Conservation (phyloP, 2,797 vertebrate genomes). For the Chelon auratus region DNA sequence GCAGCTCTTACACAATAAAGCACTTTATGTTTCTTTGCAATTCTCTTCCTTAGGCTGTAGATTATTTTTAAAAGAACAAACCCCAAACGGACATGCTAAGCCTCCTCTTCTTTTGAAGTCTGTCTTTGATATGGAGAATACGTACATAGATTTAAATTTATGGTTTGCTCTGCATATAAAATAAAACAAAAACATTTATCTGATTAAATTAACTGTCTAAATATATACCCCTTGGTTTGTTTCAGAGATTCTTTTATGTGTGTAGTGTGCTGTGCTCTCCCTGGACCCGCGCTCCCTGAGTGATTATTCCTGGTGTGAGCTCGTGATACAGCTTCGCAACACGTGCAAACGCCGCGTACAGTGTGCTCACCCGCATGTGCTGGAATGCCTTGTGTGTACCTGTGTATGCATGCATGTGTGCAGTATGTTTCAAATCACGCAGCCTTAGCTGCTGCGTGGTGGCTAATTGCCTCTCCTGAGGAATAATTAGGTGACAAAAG, state of each 20-base stretch:
- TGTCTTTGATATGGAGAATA: constrained; percentile 83
- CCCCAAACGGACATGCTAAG: constrained; percentile 67
- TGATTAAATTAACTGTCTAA: constrained; percentile 80
- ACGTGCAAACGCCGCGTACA: constrained; percentile 16
- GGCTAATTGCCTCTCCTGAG: constrained; percentile 84
- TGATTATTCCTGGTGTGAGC: constrained; percentile 53
- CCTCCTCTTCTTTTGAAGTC: constrained; percentile 74
- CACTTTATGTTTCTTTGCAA: constrained; percentile 49
- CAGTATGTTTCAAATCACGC: constrained; percentile 61
- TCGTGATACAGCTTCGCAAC: constrained; percentile 30
- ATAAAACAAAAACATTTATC: constrained; percentile 66
- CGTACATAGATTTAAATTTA: constrained; percentile 67
- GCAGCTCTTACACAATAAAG: constrained; percentile 29
- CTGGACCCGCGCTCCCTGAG: constrained; percentile 66
- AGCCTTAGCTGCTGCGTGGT: constrained; percentile 60
- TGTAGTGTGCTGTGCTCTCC: constrained; percentile 51
- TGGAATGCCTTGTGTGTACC: constrained; percentile 18
- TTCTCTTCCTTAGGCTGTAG: constrained; percentile 64
- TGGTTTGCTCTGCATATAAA: constrained; percentile 53
- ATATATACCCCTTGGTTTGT: constrained; percentile 68
- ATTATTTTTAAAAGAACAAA: constrained; percentile 74
- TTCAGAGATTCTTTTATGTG: constrained; percentile 75
- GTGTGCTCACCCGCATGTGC: constrained; percentile 3
- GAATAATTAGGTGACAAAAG: constrained; percentile 84
- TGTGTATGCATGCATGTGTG: constrained; percentile 24